Evolutionary conservation across 2,888 invertebrate species (phyloP).

Genomic region (Nephrotoma guestfalica): DNA sequence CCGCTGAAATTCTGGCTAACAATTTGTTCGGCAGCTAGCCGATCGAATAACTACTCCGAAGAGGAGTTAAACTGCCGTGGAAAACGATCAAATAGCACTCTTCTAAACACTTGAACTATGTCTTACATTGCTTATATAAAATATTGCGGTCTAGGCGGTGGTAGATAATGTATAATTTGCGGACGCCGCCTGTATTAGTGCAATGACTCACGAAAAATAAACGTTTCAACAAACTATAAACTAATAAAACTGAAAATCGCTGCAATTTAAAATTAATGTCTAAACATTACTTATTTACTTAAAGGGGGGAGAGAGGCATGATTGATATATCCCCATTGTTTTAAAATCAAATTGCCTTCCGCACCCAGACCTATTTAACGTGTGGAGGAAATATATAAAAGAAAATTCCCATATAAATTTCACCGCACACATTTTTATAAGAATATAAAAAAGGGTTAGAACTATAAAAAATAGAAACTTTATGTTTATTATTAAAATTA

Average conservation of each 20-base stretch:
- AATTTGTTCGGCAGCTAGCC: too few relatives aligned
- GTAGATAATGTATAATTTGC: not conserved
- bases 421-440: not conserved
- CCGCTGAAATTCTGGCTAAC: too few relatives aligned
- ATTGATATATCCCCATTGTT: not conserved
- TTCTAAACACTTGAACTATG: too few relatives aligned
- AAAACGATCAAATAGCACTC: too few relatives aligned
- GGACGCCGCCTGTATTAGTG: not conserved
- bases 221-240: not conserved
- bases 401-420: not conserved
- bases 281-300: not conserved
- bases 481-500: not conserved
- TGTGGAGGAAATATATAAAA: not conserved
- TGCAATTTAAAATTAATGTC: not conserved
- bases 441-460: not conserved
- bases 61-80: too few relatives aligned
- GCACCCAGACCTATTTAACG: not conserved
- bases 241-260: not conserved
- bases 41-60: too few relatives aligned
- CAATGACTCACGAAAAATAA: not conserved
- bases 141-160: too few relatives aligned
- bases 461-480: not conserved
- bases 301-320: not conserved
- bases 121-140: too few relatives aligned
- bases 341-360: not conserved